Percentiles rank a stretch among this genome's conserved stretches.
phyloP scores from a whole-genome alignment of 2,113 vertebrate species.

The Oncorhynchus nerka region DNA sequence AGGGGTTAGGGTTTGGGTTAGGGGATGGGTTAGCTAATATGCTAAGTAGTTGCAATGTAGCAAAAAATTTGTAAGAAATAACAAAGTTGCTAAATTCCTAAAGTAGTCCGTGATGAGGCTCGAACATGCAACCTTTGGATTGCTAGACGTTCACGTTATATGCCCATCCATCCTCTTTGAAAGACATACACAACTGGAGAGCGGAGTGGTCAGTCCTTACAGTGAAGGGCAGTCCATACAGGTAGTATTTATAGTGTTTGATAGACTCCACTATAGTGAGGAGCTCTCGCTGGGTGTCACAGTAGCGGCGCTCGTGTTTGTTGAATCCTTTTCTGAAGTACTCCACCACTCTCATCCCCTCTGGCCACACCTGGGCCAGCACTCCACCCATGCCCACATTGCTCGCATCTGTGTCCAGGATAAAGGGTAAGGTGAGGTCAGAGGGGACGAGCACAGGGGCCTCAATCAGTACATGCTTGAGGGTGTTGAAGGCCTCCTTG shows the following conservation, averaged over 20 bases:
- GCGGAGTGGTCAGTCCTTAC: constrained; percentile 24
- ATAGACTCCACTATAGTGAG: constrained; percentile 9
- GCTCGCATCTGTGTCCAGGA: constrained; percentile 24
- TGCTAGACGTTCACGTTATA: too few species aligned
- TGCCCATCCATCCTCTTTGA: constrained; percentile 2
- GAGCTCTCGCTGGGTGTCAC: neutral
- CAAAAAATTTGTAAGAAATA: too few species aligned
- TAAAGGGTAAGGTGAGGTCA: constrained; percentile 16
- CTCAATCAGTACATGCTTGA: neutral
- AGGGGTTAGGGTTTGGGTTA: too few species aligned
- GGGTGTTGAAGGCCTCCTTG: neutral
- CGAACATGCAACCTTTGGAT: too few species aligned
- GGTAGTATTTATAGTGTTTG: constrained; percentile 23
- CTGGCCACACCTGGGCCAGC: neutral
- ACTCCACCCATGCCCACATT: neutral
- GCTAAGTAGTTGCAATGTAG: too few species aligned
- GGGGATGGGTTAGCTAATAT: too few species aligned
- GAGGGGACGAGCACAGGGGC: neutral
- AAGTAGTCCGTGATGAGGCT: too few species aligned
- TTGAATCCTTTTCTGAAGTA: constrained; percentile 17
- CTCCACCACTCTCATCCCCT: constrained; percentile 12
- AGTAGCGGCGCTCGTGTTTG: neutral
- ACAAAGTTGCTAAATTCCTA: too few species aligned
- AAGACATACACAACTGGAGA: constrained; percentile 23
- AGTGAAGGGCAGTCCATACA: constrained; percentile 12